These are phyloP conservation scores for Diadumene lineata DNA, from an alignment of 92 coral and sea anemone genomes.

Conservation along the genomic window DNA sequence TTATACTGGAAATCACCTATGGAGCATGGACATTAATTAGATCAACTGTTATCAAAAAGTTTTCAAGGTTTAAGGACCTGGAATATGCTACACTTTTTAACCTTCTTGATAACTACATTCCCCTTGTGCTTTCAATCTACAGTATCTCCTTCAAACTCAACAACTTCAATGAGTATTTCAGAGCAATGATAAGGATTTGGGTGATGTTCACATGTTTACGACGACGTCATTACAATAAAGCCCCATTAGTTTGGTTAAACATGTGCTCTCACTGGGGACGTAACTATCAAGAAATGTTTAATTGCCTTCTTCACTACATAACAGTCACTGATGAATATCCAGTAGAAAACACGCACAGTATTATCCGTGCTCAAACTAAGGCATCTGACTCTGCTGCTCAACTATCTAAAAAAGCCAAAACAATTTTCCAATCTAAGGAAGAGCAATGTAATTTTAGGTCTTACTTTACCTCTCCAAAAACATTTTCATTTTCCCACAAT, in stretches of 20 bases:
- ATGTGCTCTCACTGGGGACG: constrained; percentile 27
- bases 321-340: constrained; percentile 30
- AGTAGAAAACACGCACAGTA: constrained; percentile 37
- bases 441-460: background rate
- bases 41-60: constrained; percentile 6
- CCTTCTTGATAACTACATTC: constrained; percentile 10
- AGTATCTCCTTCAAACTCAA: constrained; percentile 29
- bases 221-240: constrained; percentile 39
- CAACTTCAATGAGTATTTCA: constrained; percentile 30
- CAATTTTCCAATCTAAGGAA: constrained; percentile 18
- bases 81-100: constrained; percentile 19
- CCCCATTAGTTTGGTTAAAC: constrained; percentile 15
- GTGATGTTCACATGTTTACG: constrained; percentile 34
- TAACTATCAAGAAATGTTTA: constrained; percentile 17
- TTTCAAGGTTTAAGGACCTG: constrained; percentile 16
- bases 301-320: background rate
- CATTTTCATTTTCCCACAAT: background rate
- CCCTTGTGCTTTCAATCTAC: constrained; percentile 20
- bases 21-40: constrained; percentile 19
- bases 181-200: constrained; percentile 39
- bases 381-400: constrained; percentile 26
- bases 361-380: constrained; percentile 23
- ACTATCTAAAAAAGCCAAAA: constrained; percentile 25
- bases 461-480: background rate
- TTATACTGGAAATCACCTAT: constrained; percentile 8